Evolutionary conservation across 2,113 vertebrate genomes (phyloP).

Genomic region (Axis porcinus): DNA sequence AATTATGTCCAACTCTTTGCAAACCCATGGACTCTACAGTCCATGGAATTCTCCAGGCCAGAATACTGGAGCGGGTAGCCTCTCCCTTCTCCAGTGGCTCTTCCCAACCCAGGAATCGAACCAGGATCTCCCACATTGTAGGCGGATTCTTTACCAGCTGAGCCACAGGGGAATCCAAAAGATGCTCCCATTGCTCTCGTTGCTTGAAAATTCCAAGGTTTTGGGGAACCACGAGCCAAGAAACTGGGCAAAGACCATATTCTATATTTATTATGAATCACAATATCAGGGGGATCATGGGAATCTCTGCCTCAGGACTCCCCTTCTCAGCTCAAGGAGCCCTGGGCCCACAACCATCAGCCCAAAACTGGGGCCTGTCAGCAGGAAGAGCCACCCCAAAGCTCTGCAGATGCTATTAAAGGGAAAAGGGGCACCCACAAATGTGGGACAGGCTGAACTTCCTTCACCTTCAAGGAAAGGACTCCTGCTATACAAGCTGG

Average conservation of each 20-base stretch:
- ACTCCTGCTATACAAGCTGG: fast-evolving
- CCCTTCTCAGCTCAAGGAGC: neutral
- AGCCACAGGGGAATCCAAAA: neutral
- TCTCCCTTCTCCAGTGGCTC: neutral
- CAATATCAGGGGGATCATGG: neutral
- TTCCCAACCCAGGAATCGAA: neutral
- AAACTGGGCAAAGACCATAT: neutral
- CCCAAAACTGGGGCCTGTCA: fast-evolving
- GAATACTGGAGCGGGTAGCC: fast-evolving
- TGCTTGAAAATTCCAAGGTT: neutral
- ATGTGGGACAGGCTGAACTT: fast-evolving
- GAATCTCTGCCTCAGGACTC: neutral
- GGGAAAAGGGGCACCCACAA: fast-evolving
- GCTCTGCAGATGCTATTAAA: fast-evolving
- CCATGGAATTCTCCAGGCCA: neutral
- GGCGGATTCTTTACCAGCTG: neutral
- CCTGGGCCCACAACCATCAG: neutral
- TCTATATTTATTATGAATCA: neutral
- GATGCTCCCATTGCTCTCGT: neutral
- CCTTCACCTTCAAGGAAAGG: neutral
- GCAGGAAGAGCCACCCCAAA: fast-evolving
- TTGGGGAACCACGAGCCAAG: neutral
- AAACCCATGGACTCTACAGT: neutral
- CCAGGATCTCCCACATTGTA: neutral
- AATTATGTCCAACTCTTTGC: neutral